Evolutionary conservation across 2,797 vertebrate species (phyloP).

Genomic region (Sebastes alutus): DNA sequence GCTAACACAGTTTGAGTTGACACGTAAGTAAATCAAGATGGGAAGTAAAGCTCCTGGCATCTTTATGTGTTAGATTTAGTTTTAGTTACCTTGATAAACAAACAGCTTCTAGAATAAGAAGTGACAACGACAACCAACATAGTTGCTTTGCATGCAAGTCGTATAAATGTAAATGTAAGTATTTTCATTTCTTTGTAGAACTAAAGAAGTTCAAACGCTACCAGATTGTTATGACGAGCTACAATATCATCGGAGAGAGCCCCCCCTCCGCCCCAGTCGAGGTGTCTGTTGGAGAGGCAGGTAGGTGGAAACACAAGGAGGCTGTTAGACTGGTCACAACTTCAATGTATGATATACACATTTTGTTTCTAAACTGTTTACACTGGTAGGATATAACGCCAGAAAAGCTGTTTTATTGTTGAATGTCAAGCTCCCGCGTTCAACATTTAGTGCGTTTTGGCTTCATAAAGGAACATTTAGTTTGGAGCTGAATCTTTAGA

Average conservation of each 20-base stretch:
- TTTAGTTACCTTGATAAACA: neutral
- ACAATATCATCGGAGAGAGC: slow-evolving; percentile 93
- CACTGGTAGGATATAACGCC: neutral
- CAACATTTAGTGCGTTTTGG: neutral
- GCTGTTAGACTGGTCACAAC: neutral
- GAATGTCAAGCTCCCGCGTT: neutral
- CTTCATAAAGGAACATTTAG: neutral
- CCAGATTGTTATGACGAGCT: slow-evolving; percentile 92
- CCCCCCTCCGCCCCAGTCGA: slow-evolving; percentile 89
- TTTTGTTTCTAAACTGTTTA: neutral
- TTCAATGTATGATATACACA: neutral
- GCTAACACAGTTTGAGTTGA: slow-evolving; percentile 93
- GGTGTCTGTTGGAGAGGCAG: slow-evolving; percentile 96
- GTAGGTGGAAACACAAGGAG: slow-evolving; percentile 71
- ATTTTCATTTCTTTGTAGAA: slow-evolving; percentile 76
- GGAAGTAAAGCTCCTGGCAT: neutral
- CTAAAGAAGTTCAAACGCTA: slow-evolving; percentile 93
- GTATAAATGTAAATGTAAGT: neutral
- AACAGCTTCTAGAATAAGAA: neutral
- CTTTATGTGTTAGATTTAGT: neutral
- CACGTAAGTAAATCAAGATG: slow-evolving; percentile 86
- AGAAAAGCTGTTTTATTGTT: neutral
- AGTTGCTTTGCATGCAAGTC: neutral
- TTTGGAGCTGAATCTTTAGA: neutral
- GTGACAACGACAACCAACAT: neutral